A percentile compares a stretch with the other conserved stretches of the same genome.
Conservation (phyloP, 2,888 invertebrate species). For the Drosophila recens region DNA sequence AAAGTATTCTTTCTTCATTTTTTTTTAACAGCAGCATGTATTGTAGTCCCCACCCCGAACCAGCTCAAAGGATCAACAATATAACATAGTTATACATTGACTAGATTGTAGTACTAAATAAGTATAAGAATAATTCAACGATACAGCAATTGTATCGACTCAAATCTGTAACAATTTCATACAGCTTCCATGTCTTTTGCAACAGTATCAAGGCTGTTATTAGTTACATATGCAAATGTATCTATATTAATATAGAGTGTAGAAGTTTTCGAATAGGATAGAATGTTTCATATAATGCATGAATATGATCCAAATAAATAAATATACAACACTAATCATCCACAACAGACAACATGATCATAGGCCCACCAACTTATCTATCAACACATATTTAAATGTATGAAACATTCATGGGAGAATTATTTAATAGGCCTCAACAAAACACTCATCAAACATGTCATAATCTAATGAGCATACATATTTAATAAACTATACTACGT, state of each 20-base stretch:
- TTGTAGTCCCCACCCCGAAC: neutral
- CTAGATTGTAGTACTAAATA: slow-evolving; percentile 22
- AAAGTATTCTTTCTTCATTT: slow-evolving; percentile 49
- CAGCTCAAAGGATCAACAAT: slow-evolving; percentile 29
- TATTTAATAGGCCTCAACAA: slow-evolving; percentile 22
- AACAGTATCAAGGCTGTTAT: slow-evolving; percentile 80
- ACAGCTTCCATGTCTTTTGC: slow-evolving; percentile 79
- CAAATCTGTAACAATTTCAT: slow-evolving; percentile 72
- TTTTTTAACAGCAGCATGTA: neutral
- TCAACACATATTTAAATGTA: slow-evolving; percentile 7
- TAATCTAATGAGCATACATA: slow-evolving; percentile 63
- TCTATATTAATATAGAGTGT: slow-evolving; percentile 27
- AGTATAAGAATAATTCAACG: slow-evolving; percentile 11
- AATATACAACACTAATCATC: neutral
- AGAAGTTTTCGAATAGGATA: slow-evolving; percentile 40
- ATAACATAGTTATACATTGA: slow-evolving; percentile 45
- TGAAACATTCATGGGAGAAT: slow-evolving; percentile 43
- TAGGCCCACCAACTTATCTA: slow-evolving; percentile 57
- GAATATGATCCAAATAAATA: slow-evolving; percentile 14
- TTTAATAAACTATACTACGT: slow-evolving; percentile 53
- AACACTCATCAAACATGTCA: slow-evolving; percentile 67
- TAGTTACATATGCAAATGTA: slow-evolving; percentile 67
- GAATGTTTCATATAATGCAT: slow-evolving; percentile 52
- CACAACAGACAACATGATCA: slow-evolving; percentile 32
- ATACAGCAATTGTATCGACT: slow-evolving; percentile 41